phyloP scores from a whole-genome alignment of 2,888 invertebrate species.

The Trisateles emortualis region DNA sequence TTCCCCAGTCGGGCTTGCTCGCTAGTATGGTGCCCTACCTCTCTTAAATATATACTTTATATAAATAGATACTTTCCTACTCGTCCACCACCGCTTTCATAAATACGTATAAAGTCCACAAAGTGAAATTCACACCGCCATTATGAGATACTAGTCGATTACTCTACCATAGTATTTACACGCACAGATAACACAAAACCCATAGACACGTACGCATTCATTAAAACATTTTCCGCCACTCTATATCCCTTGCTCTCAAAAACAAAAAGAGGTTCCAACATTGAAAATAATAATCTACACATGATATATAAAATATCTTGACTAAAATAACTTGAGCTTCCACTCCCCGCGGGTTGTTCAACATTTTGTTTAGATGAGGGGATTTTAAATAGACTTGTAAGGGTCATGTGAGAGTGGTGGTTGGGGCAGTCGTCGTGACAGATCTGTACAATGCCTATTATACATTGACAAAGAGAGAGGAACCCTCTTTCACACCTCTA shows the following conservation, averaged over 20 bases:
- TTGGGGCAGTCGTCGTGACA: slow-evolving; percentile 57
- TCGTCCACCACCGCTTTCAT: too few species aligned
- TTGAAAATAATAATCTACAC: slow-evolving; percentile 47
- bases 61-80: too few species aligned
- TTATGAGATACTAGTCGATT: too few species aligned
- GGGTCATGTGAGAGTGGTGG: slow-evolving; percentile 23
- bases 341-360: background rate
- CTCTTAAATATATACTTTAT: too few species aligned
- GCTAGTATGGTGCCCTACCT: too few species aligned
- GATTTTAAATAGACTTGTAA: slow-evolving; percentile 11
- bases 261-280: slow-evolving; percentile 45
- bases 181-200: slow-evolving; percentile 20
- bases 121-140: too few species aligned
- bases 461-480: slow-evolving; percentile 58
- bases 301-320: slow-evolving; percentile 34
- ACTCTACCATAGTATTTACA: too few species aligned
- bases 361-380: slow-evolving; percentile 8
- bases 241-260: slow-evolving; percentile 36
- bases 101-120: too few species aligned
- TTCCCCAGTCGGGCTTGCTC: too few species aligned
- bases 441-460: slow-evolving; percentile 68
- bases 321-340: slow-evolving; percentile 21
- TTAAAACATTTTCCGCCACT: slow-evolving; percentile 39
- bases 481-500: slow-evolving; percentile 70
- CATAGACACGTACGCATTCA: slow-evolving; percentile 34